Conservation (phyloP, 2,797 vertebrate species). For the Coregonus suidteri region DNA sequence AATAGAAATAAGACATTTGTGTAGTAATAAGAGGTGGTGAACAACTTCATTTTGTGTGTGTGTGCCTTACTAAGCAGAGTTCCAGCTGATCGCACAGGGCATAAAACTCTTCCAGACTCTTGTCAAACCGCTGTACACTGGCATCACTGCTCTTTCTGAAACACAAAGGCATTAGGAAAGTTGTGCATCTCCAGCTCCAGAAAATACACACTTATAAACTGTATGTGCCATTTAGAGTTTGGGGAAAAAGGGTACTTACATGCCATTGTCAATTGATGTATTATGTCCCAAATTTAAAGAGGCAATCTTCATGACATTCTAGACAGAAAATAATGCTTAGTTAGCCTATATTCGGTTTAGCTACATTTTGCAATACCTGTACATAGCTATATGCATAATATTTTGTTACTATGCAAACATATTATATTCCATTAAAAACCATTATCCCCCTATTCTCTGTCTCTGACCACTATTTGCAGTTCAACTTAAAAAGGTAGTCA, state of each 20-base stretch:
- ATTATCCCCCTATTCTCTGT: not conserved
- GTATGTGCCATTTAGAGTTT: not conserved
- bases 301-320: slow-evolving; percentile 92
- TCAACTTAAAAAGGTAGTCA: not conserved
- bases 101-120: slow-evolving; percentile 95
- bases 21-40: not conserved
- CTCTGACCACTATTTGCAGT: not conserved
- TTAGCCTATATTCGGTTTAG: not conserved
- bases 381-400: too few species aligned
- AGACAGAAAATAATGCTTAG: slow-evolving; percentile 22
- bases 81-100: slow-evolving; percentile 93
- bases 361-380: too few species aligned
- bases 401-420: too few species aligned
- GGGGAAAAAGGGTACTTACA: slow-evolving; percentile 73
- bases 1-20: not conserved
- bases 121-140: slow-evolving; percentile 89
- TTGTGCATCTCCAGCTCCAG: not conserved
- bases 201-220: not conserved
- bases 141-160: slow-evolving; percentile 87
- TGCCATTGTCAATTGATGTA: slow-evolving; percentile 91
- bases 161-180: slow-evolving; percentile 1
- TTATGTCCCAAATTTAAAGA: slow-evolving; percentile 89
- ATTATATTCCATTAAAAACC: not conserved
- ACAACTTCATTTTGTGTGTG: not conserved
- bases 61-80: slow-evolving; percentile 86